Conservation (phyloP, 2,797 vertebrate species). For the Acanthiza pusilla region DNA sequence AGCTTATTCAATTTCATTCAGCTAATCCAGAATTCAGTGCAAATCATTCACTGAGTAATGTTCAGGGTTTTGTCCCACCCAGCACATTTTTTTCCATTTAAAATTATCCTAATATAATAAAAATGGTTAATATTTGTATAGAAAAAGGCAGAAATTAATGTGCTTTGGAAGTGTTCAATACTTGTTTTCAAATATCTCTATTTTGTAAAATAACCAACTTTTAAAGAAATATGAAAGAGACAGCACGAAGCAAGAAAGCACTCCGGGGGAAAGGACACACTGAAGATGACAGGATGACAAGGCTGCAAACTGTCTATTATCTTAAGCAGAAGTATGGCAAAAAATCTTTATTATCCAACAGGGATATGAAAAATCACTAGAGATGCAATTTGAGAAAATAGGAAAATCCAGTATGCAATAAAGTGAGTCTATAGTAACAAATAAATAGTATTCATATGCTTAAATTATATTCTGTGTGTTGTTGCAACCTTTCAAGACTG, state of each 20-base stretch:
- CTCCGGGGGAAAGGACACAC: background rate
- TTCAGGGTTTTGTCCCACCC: background rate
- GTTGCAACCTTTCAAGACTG: background rate
- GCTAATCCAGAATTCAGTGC: background rate
- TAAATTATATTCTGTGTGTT: background rate
- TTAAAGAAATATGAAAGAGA: background rate
- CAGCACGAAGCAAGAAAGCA: background rate
- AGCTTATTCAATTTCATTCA: background rate
- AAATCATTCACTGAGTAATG: background rate
- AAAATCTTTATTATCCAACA: background rate
- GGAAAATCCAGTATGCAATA: background rate
- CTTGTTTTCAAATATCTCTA: background rate
- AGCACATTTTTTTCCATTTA: background rate
- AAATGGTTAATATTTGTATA: background rate
- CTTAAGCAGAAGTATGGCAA: background rate
- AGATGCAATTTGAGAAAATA: background rate
- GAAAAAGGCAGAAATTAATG: background rate
- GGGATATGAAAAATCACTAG: background rate
- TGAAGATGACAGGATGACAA: background rate
- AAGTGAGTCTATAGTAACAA: background rate
- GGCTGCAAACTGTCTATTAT: background rate
- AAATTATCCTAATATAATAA: background rate
- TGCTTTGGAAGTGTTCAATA: fast-evolving
- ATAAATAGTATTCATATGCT: background rate
- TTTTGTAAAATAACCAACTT: background rate